Evolutionary conservation across 2,113 vertebrate genomes (phyloP).

Genomic region (human): GRCh38 chr1:183678001-183678500

Average conservation of each 20-base stretch:
- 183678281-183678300: background rate
- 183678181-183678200: background rate
- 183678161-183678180: background rate
- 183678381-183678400: background rate
- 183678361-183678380: background rate
- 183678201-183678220: background rate
- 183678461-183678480: background rate
- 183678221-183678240: background rate
- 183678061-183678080: background rate
- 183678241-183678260: background rate
- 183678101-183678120: background rate
- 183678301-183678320: background rate
- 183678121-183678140: background rate
- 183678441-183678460: background rate
- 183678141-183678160: background rate
- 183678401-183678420: background rate
- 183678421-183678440: background rate
- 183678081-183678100: background rate
- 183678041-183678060: conserved; percentile 26
- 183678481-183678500: background rate
- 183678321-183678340: background rate
- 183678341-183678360: background rate
- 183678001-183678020: background rate
- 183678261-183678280: background rate
- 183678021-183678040: background rate